These are phyloP conservation scores for Colletes collaris DNA, from an alignment of 2,888 invertebrate genomes.

Conservation along the genomic window DNA sequence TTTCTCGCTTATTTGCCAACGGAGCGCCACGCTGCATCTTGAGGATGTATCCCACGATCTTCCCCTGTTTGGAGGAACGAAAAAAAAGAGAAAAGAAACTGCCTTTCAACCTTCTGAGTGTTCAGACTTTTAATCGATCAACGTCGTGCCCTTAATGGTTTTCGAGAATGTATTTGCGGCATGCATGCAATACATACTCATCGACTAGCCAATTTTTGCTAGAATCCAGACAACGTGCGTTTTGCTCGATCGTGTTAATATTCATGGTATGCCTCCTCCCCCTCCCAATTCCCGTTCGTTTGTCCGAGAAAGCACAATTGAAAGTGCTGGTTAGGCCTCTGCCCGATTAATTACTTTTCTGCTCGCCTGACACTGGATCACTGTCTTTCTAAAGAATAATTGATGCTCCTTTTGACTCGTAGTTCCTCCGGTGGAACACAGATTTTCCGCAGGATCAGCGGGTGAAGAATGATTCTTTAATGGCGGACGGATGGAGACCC, in stretches of 20 bases:
- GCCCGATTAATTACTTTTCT: conserved; percentile 25
- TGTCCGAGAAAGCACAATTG: background rate
- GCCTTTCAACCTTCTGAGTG: background rate
- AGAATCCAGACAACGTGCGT: background rate
- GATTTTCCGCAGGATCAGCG: background rate
- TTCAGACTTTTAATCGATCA: conserved; percentile 46
- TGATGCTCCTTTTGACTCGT: background rate
- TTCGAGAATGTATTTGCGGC: background rate
- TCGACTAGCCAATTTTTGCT: background rate
- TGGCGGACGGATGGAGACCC: background rate
- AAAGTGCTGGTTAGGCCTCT: no score
- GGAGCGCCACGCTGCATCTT: background rate
- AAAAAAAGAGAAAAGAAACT: conserved; percentile 15
- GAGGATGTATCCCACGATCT: background rate
- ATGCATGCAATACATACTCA: conserved; percentile 3
- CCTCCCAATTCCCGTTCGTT: background rate
- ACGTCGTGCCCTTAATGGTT: conserved; percentile 46
- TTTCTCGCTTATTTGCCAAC: background rate
- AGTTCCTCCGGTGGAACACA: background rate
- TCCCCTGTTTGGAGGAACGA: background rate
- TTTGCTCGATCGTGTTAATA: background rate
- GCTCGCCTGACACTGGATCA: background rate
- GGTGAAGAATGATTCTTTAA: conserved; percentile 6
- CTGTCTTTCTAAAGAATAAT: conserved; percentile 7
- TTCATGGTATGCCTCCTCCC: background rate